phyloP scores from a whole-genome alignment of 2,797 vertebrate species.

The Carapus acus region DNA sequence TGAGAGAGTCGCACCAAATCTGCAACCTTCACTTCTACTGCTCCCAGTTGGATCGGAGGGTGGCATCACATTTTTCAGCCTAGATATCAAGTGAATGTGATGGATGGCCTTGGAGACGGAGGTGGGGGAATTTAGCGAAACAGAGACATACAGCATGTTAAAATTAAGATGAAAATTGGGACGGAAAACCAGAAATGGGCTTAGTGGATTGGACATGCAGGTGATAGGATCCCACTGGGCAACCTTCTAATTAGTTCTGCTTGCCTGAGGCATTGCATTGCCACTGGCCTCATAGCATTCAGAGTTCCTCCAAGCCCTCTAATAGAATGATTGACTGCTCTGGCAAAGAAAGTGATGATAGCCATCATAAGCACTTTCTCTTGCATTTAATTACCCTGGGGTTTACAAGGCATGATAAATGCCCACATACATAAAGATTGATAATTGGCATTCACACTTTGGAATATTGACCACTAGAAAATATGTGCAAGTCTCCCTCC shows the following conservation, averaged over 20 bases:
- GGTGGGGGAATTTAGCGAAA: constrained; percentile 58
- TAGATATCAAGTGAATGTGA: constrained; percentile 54
- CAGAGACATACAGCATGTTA: constrained; percentile 54
- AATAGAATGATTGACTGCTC: constrained; percentile 73
- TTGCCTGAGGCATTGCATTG: constrained; percentile 65
- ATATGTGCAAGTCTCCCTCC: constrained; percentile 27
- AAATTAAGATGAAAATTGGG: constrained; percentile 67
- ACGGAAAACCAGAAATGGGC: constrained; percentile 47
- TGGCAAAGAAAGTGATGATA: constrained; percentile 66
- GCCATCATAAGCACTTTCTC: constrained; percentile 64
- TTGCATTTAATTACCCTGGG: constrained; percentile 73
- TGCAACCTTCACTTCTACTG: constrained; percentile 38
- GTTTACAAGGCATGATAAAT: constrained; percentile 71
- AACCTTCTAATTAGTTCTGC: constrained; percentile 76
- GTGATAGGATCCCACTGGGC: constrained; percentile 71
- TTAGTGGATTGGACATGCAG: constrained; percentile 51
- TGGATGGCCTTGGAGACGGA: constrained; percentile 49
- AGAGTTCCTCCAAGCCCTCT: constrained; percentile 64
- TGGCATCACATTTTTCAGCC: constrained; percentile 55
- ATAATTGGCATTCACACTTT: constrained; percentile 68
- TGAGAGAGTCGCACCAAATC: constrained; percentile 44
- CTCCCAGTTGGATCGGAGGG: constrained; percentile 40
- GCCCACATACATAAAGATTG: constrained; percentile 64
- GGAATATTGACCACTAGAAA: constrained; percentile 51
- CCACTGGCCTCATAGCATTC: constrained; percentile 63